Evolutionary conservation across 2,888 invertebrate species (phyloP), one percentile per base, ranked within the genome.

Genomic region (Ctenicera cuprea): DNA sequence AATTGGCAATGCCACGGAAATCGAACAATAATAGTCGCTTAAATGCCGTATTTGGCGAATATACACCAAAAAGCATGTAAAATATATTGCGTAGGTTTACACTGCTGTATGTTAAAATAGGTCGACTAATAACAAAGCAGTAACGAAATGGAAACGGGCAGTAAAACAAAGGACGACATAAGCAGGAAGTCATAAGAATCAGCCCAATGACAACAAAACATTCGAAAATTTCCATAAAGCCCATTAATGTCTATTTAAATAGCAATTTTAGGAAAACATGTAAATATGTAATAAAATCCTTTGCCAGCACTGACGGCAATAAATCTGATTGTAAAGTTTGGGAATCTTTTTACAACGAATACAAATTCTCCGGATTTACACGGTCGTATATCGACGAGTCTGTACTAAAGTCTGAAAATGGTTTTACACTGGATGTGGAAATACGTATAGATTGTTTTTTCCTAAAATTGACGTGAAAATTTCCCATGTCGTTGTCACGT

Each of bases 361-460:
- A 57, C 57, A 57, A 57, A 57, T 57, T 57, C 38, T 57, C 14
- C 4, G 18, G 57, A 57, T 57, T 38, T 57, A 57, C 57, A 18
- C 14, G 16, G 52, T 26, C 26, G 18, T 52, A 52, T 26, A 52
- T 52, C 26, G 52, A n/a, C 52, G 22, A 22, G 12, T 18, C n/a
- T n/a, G n/a, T n/a, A n/a, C n/a, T n/a, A n/a, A 26, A 12, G 37
- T 14, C 16, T 57, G 57, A n/a, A 52, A 18, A 50, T 50, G n/a
- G 4, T 52, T 52, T 26, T 3, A 22, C 3, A n/a, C n/a, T 12
- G 4, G 3, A 26, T 52, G 52, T 22, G 26, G 37, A 3, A 2
- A 1, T 18, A 16, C 4, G 11, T 11, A 14, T 26, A 26, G 26
- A 26, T 26, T 2, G 57, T 1, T 18, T n/a, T 16, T 57, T 57